Base-by-base conservation (phyloP, 2,113 vertebrate genomes). In the Malaclemys terrapin region DNA sequence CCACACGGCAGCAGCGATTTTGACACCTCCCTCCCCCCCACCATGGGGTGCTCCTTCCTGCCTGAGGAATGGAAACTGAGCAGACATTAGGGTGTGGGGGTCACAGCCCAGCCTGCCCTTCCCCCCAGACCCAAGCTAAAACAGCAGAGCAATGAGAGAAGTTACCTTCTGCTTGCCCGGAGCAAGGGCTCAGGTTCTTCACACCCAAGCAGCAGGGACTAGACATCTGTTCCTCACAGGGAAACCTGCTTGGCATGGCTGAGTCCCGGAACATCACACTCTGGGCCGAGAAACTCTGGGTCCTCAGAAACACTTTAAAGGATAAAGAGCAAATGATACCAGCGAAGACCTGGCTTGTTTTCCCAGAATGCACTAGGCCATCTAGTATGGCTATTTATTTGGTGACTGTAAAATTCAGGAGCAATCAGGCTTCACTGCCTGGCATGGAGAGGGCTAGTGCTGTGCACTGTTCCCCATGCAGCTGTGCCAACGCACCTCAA, bases 101-200 rank as follows among this genome's bases (percentile, higher is more conserved):
- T 59, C 52, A 87, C 78, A 79, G n/a, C 27, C 29, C 88, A 87
- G 81, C 57, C 35, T 25, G 13, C 24, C 45, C 59, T 84, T 72
- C 27, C 85, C 38, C 42, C 24, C 13, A 8, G 2, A 25, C 79
- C 82, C 5, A 52, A 19, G 38, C 12, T 29, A 6, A 89, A 38
- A 20, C 22, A 35, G n/a, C 12, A 59, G 24, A 50, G 27, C 1
- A 2, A 45, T 5, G 4, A 84, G 25, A 89, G 29, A 42, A 3
- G 45, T 97, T 85, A 97, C 96, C 97, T 98, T 98, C 96, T 24
- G 92, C 75, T 92, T 96, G 94, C 84, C 96, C 89, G 81, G 87
- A 89, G 69, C 80, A 93, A 65, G 91, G 84, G 53, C 86, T 95
- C 56, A 96, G 87, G 80, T 94, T 87, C 89, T 96, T 94, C 94